These are phyloP conservation scores for Myrmophylax atrothorax DNA, from an alignment of 2,113 vertebrate genomes.

Conservation along the genomic window DNA sequence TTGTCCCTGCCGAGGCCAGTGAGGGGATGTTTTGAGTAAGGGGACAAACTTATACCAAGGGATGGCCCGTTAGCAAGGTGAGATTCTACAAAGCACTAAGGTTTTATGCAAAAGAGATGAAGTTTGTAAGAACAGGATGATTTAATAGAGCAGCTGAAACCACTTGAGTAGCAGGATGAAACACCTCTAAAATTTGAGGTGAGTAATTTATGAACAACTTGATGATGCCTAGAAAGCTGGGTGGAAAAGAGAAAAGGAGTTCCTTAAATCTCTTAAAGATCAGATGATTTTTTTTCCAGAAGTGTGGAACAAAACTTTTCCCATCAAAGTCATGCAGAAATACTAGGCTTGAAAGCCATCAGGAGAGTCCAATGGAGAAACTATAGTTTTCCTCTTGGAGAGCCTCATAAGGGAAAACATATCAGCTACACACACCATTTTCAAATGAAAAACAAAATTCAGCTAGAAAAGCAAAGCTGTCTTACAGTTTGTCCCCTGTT, in stretches of 20 bases:
- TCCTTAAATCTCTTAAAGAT: neutral
- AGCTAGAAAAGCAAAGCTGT: neutral
- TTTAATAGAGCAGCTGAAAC: neutral
- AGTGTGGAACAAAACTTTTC: neutral
- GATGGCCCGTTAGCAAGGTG: fast-evolving
- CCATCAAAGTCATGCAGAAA: neutral
- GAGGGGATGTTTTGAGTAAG: neutral
- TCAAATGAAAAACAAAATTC: neutral
- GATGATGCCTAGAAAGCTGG: neutral
- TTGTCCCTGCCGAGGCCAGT: neutral
- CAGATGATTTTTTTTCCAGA: neutral
- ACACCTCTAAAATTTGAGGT: neutral
- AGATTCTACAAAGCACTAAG: neutral
- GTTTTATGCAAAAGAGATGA: neutral
- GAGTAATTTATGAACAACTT: neutral
- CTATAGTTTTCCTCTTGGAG: neutral
- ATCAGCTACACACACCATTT: neutral
- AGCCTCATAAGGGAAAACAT: neutral
- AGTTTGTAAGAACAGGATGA: neutral
- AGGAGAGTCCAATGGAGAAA: neutral
- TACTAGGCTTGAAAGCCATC: neutral
- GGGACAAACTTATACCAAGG: fast-evolving
- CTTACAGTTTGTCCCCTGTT: neutral
- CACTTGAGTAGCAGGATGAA: neutral
- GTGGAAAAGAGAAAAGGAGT: neutral